Evolutionary conservation across 1,140 invertebrate species (phyloP), one percentile per base, ranked within the genome.

Genomic region (Drosophila subpulchrella): DNA sequence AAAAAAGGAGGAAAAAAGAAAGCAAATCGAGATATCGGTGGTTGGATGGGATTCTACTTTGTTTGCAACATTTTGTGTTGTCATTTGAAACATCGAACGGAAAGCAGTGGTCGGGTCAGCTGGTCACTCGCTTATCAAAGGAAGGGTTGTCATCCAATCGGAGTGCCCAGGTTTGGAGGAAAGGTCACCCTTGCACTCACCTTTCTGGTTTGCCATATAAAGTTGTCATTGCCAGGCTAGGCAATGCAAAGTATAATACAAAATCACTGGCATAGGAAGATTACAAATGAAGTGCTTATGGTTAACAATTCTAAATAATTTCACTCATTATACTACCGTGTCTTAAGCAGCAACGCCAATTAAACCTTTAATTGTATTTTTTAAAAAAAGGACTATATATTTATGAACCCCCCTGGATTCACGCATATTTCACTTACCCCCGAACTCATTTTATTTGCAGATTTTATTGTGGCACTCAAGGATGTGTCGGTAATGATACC

Each of bases 401-500:
- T 27, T 65, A 41, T 27, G 17, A 50, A 50, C 10, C 44, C 11
- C 13, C 8, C 11, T n/a, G 54, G 53, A 32, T 44, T 10, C 15
- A 48, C 71, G 42, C 66, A 78, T 75, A 51, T 62, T 66, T 42
- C 15, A 46, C 53, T 34, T 50, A 62, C 36, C 36, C 41, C 58
- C 50, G 32, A 47, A 32, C 57, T 60, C 54, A 59, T 75, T 60
- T 66, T 36, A 63, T 74, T 92, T 92, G 51, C 89, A 92, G 91
- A 91, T 89, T 85, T 92, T 71, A 92, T 91, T 81, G 79, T 80
- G 59, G 95, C 95, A 75, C 93, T 96, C 75, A 93, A 94, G 57
- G 94, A 95, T 91, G 94, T 95, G 50, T 94, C 93, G 79, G 94
- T 96, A 85, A 94, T 94, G 81, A 94, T 95, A 78, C 96, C 96